Base-by-base conservation (phyloP, 2,113 vertebrate species). In the Grammomys dolichurus region DNA sequence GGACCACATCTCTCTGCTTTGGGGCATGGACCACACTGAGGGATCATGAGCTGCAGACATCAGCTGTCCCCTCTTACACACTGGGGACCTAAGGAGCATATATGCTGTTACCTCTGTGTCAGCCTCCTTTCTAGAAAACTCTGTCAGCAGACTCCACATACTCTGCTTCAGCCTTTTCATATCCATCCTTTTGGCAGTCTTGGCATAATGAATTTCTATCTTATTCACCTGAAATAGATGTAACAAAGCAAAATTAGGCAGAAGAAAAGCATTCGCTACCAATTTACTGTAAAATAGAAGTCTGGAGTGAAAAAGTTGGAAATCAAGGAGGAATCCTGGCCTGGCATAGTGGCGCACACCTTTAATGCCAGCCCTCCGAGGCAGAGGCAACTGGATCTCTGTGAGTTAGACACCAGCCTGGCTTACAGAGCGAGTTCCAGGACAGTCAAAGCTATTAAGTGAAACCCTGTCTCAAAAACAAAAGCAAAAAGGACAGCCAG, bases 131-230 rank as follows among this genome's bases (percentile, higher is more conserved):
- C 58, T 70, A 19, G 80, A 58, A 19, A 1, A 1, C 0, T 91
- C 92, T 0, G 95, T 97, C 92, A 99, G 98, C 60, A 99, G 97
- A n/a, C 95, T 97, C 99, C 99, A 99, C 99, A 99, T 99, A 97
- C 67, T 99, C 91, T 82, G 98, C 97, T 99, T 99, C 24, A 99
- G 87, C 58, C 98, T 98, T 97, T 99, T 99, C 99, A 99, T 99
- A 98, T 99, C 99, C 99, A 99, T 99, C 98, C 99, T 99, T 97
- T 99, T 99, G 90, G 99, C 99, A 0, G 98, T 99, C 96, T 98
- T 99, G 19, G 99, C 99, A 1, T 99, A 99, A 14, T 99, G 99
- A 91, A 99, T 99, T 54, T 98, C 98, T 77, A 99, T 99, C 95
- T 98, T 99, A 89, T 99, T 99, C 84, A 99, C 98, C 99, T 99